phyloP scores from a whole-genome alignment of 64 coral and sea anemone species.

The Anthopleura sola region DNA sequence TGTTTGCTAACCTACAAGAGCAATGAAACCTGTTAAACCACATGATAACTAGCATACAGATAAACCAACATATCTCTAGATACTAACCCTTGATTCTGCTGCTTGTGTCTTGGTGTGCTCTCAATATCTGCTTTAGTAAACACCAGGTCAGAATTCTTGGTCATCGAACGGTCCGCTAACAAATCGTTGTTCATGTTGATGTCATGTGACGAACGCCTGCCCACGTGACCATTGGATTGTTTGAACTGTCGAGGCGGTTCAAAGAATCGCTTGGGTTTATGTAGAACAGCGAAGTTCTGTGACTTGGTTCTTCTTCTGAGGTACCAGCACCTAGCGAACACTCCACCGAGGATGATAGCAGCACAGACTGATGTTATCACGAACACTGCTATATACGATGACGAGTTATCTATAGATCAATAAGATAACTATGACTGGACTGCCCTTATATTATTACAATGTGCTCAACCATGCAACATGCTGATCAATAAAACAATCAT shows the following conservation, averaged over 20 bases:
- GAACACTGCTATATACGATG: slow-evolving; percentile 42
- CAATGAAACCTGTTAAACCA: background rate
- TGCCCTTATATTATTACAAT: no score
- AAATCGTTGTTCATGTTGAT: background rate
- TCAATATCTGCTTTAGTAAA: slow-evolving; percentile 40
- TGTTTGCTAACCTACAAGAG: background rate
- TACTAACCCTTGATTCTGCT: background rate
- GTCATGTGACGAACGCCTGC: slow-evolving; percentile 12
- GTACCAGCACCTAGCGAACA: slow-evolving; percentile 32
- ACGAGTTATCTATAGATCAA: slow-evolving; percentile 29
- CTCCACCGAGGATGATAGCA: slow-evolving; percentile 27
- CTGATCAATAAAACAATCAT: no score
- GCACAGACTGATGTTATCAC: slow-evolving; percentile 31
- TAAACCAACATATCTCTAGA: background rate
- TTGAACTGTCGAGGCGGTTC: background rate
- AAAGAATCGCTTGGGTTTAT: slow-evolving; percentile 54
- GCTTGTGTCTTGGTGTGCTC: background rate
- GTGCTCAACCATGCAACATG: no score
- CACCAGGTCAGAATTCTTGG: slow-evolving; percentile 24
- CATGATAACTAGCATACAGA: background rate
- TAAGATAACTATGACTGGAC: background rate
- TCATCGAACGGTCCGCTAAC: background rate
- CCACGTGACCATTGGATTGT: slow-evolving; percentile 30
- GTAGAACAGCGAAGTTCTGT: slow-evolving; percentile 48
- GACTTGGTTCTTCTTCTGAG: slow-evolving; percentile 43